phyloP scores from a whole-genome alignment of 2,113 vertebrate species.

The Brachyhypopomus gauderio region DNA sequence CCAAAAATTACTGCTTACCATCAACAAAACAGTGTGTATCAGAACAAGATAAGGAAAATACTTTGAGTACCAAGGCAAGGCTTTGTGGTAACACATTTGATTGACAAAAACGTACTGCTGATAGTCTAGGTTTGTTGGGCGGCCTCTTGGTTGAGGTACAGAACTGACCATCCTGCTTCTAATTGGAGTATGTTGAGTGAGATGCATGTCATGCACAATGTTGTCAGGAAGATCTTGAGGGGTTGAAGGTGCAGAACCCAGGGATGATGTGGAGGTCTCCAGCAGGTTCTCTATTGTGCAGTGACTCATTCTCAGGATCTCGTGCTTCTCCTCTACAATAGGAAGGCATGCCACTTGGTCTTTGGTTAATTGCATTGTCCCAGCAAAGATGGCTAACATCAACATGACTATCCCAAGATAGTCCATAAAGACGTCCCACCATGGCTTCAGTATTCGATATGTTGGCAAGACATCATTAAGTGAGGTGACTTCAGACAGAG shows the following conservation, averaged over 20 bases:
- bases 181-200: conserved; percentile 43
- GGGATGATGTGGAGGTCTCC: conserved; percentile 30
- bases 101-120: conserved; percentile 98
- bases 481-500: conserved; percentile 95
- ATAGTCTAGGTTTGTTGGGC: conserved; percentile 91
- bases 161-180: conserved; percentile 50
- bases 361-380: conserved; percentile 98
- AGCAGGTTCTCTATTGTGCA: conserved; percentile 22
- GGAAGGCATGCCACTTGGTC: conserved; percentile 97
- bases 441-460: conserved; percentile 97
- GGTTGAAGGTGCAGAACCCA: conserved; percentile 55
- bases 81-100: conserved; percentile 97
- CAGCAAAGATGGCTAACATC: conserved; percentile 96
- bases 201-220: conserved; percentile 53
- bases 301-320: background rate
- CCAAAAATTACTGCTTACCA: conserved; percentile 99
- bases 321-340: conserved; percentile 72
- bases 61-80: conserved; percentile 98
- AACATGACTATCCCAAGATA: conserved; percentile 95
- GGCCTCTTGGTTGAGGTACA: conserved; percentile 78
- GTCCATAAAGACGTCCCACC: conserved; percentile 99
- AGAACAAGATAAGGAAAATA: conserved; percentile 97
- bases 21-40: conserved; percentile 93
- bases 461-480: conserved; percentile 96
- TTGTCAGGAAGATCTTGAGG: conserved; percentile 62